Percentiles rank a stretch among this genome's conserved stretches.
Evolutionary conservation across 1,140 invertebrate species (phyloP).

Genomic region (Lordiphosa stackelbergi): DNA sequence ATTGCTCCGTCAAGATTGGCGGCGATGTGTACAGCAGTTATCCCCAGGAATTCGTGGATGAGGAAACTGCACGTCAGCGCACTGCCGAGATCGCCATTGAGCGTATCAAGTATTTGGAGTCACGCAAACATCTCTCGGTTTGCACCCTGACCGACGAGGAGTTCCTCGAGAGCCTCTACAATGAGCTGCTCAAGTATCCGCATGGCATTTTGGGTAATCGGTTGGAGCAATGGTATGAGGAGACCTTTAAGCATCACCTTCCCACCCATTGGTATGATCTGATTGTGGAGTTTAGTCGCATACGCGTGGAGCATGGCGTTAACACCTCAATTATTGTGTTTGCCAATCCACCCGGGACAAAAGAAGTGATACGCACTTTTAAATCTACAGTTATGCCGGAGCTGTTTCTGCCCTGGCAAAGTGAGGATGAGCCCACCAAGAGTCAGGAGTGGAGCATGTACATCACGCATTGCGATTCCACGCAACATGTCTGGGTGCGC

Average conservation of each 20-base stretch:
- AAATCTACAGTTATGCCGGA: slow-evolving; percentile 23
- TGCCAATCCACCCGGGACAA: slow-evolving; percentile 35
- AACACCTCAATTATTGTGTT: slow-evolving; percentile 54
- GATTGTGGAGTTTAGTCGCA: slow-evolving; percentile 44
- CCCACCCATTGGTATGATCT: slow-evolving; percentile 62
- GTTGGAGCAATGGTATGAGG: slow-evolving; percentile 61
- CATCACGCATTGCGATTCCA: slow-evolving; percentile 66
- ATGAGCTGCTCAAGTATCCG: slow-evolving; percentile 53
- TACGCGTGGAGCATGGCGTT: slow-evolving; percentile 50
- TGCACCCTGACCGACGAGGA: slow-evolving; percentile 46
- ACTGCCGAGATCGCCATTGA: slow-evolving; percentile 57
- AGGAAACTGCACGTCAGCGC: slow-evolving; percentile 34
- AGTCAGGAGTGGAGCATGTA: slow-evolving; percentile 65
- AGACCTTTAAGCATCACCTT: slow-evolving; percentile 51
- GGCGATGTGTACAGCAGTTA: slow-evolving; percentile 56
- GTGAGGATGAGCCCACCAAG: slow-evolving; percentile 3
- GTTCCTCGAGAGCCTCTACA: slow-evolving; percentile 53
- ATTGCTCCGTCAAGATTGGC: slow-evolving; percentile 57
- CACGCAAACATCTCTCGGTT: slow-evolving; percentile 27
- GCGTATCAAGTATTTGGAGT: slow-evolving; percentile 45
- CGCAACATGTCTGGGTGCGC: slow-evolving; percentile 65
- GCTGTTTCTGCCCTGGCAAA: slow-evolving; percentile 36
- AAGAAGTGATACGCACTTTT: not conserved
- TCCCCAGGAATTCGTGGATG: slow-evolving; percentile 50
- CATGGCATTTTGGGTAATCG: slow-evolving; percentile 68